These are phyloP conservation scores for Tachysurus fulvidraco DNA, from an alignment of 2,113 vertebrate species.

Conservation along the genomic window DNA sequence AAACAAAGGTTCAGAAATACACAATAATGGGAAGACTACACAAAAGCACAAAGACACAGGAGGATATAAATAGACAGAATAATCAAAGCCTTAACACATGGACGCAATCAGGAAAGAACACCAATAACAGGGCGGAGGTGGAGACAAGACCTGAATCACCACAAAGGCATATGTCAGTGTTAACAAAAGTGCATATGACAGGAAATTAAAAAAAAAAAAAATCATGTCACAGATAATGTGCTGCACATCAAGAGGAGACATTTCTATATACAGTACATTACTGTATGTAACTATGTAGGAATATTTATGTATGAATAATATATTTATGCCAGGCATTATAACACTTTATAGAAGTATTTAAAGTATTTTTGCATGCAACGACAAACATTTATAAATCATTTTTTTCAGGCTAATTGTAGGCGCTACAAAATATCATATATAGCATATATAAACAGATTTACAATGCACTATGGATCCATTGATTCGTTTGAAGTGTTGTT, in stretches of 20 bases:
- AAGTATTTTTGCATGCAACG: not conserved
- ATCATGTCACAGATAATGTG: not conserved
- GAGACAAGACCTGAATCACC: not conserved
- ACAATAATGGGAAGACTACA: not conserved
- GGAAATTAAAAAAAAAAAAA: not conserved
- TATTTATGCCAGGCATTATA: not conserved
- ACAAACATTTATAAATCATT: not conserved
- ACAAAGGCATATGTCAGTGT: not conserved
- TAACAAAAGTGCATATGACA: not conserved
- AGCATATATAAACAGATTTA: not conserved
- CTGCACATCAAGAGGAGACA: not conserved
- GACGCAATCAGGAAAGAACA: not conserved
- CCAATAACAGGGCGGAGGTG: not conserved
- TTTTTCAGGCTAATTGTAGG: not conserved
- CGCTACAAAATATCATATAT: not conserved
- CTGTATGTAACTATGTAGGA: too few relatives aligned
- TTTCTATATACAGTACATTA: not conserved
- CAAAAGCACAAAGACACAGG: not conserved
- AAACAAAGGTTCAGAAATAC: not conserved
- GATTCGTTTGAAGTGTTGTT: conserved; percentile 13
- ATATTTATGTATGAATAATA: not conserved
- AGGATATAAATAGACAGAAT: not conserved
- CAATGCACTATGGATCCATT: not conserved
- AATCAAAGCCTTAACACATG: not conserved
- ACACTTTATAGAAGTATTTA: not conserved